phyloP scores from a whole-genome alignment of 2,888 invertebrate genomes.

The Pomacea canaliculata region DNA sequence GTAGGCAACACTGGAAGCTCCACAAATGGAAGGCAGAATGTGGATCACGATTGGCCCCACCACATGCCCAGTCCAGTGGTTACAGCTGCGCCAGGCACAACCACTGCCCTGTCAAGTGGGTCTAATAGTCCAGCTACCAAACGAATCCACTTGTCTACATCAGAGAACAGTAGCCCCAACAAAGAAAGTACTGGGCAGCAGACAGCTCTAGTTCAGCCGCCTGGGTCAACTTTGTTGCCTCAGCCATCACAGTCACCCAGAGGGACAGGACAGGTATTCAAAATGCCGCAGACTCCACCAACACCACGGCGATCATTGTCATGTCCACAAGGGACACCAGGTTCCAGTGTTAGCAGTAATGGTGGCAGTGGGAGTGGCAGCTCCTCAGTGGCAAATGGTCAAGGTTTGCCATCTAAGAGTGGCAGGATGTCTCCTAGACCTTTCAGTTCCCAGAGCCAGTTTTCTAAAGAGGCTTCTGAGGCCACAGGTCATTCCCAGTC shows the following conservation, averaged over 20 bases:
- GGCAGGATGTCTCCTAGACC: conserved; percentile 9
- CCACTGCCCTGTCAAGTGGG: conserved; percentile 55
- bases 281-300: conserved; percentile 58
- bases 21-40: neutral
- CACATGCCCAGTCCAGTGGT: conserved; percentile 29
- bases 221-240: neutral
- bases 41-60: conserved; percentile 27
- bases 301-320: conserved; percentile 49
- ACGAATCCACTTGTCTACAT: conserved; percentile 54
- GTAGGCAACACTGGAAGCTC: neutral
- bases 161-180: conserved; percentile 51
- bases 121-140: conserved; percentile 61
- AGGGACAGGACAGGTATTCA: conserved; percentile 43
- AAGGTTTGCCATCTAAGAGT: conserved; percentile 10
- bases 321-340: conserved; percentile 49
- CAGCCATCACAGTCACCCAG: conserved; percentile 25
- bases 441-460: neutral
- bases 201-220: neutral
- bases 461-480: conserved; percentile 11
- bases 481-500: conserved; percentile 14
- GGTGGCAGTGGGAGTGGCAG: neutral
- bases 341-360: conserved; percentile 13
- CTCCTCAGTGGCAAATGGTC: neutral
- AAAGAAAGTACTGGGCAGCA: conserved; percentile 27
- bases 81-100: conserved; percentile 25